Evolutionary conservation across 1,140 invertebrate species (phyloP).

Genomic region (Hycleus cichorii): DNA sequence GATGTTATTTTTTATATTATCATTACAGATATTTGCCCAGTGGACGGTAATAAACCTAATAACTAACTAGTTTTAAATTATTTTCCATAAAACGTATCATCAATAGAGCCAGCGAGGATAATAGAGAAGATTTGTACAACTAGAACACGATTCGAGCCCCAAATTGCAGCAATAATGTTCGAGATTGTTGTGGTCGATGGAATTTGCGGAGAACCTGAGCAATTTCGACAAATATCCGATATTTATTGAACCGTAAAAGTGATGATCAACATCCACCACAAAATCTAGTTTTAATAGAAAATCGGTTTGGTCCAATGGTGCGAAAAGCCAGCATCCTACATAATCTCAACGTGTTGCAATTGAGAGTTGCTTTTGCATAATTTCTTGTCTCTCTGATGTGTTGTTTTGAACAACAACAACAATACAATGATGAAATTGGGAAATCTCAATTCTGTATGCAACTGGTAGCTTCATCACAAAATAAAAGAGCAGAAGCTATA

Average conservation of each 20-base stretch:
- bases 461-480: conserved; percentile 29
- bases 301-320: conserved; percentile 15
- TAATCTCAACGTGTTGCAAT: too few relatives aligned
- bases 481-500: conserved; percentile 31
- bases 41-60: neutral
- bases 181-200: too few relatives aligned
- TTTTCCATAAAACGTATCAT: too few relatives aligned
- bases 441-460: conserved; percentile 30
- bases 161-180: too few relatives aligned
- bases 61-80: too few relatives aligned
- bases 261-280: conserved; percentile 1
- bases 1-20: neutral
- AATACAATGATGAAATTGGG: conserved; percentile 24
- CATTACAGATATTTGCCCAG: conserved; percentile 14
- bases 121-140: too few relatives aligned
- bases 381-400: too few relatives aligned
- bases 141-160: too few relatives aligned
- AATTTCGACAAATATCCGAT: neutral
- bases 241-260: conserved; percentile 3
- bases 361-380: too few relatives aligned
- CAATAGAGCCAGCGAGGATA: too few relatives aligned
- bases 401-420: too few relatives aligned
- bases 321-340: conserved; percentile 2
- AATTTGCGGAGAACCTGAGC: too few relatives aligned
- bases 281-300: neutral